Conservation (phyloP, 2,888 invertebrate species). For the Drosophila flavopinicola region DNA sequence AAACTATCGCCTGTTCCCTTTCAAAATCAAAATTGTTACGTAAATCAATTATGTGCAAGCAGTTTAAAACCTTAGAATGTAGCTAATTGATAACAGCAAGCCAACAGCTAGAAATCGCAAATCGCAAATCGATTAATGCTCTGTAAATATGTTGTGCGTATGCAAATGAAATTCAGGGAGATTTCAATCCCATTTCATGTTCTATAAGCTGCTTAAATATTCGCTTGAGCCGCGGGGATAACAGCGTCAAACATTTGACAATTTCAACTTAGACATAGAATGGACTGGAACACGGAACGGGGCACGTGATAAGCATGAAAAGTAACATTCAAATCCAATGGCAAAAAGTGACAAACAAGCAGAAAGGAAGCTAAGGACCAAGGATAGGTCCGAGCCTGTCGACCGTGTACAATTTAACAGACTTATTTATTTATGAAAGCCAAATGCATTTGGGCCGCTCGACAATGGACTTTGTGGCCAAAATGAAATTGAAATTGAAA, state of each 20-base stretch:
- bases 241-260: slow-evolving; percentile 41
- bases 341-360: slow-evolving; percentile 63
- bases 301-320: slow-evolving; percentile 71
- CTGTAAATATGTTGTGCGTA: slow-evolving; percentile 13
- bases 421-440: slow-evolving; percentile 73
- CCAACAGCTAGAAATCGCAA: slow-evolving; percentile 1
- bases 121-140: too few species aligned
- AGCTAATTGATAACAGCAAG: slow-evolving; percentile 48
- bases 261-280: slow-evolving; percentile 11
- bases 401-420: slow-evolving; percentile 70
- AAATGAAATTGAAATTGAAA: slow-evolving; percentile 61
- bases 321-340: slow-evolving; percentile 67
- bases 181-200: slow-evolving; percentile 72
- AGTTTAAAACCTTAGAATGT: slow-evolving; percentile 16
- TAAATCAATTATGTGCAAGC: slow-evolving; percentile 66
- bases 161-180: slow-evolving; percentile 41
- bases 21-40: slow-evolving; percentile 61
- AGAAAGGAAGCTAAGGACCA: slow-evolving; percentile 20
- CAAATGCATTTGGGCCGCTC: slow-evolving; percentile 63
- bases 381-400: slow-evolving; percentile 15
- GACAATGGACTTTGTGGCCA: slow-evolving; percentile 58
- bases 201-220: slow-evolving; percentile 73
- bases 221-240: slow-evolving; percentile 64
- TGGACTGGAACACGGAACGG: slow-evolving; percentile 2
- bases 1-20: slow-evolving; percentile 25